A percentile compares a stretch with the other conserved stretches of the same genome.
These are phyloP conservation scores for Odobenus rosmarus DNA, from an alignment of 2,113 vertebrate genomes.

Conservation along the genomic window DNA sequence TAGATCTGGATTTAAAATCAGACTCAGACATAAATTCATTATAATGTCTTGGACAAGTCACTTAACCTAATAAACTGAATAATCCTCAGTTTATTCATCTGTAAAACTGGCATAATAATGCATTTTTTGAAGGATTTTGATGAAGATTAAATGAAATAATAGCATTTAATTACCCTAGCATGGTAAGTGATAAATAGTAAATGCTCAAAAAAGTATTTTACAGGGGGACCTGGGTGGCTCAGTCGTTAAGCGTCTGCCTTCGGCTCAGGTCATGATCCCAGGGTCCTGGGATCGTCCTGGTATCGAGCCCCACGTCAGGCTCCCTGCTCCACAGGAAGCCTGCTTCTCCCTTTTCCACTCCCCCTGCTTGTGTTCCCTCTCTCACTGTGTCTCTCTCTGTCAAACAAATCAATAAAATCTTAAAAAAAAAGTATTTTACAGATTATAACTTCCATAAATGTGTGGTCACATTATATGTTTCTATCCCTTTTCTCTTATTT, in stretches of 20 bases:
- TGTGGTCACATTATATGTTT: neutral
- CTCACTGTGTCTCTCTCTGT: too few relatives aligned
- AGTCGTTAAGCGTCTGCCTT: too few relatives aligned
- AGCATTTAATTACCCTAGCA: neutral
- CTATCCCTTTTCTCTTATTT: neutral
- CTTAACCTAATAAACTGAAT: neutral
- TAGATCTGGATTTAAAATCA: neutral
- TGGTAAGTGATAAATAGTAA: neutral
- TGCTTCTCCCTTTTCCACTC: too few relatives aligned
- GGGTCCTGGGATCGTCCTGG: too few relatives aligned
- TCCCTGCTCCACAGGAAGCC: too few relatives aligned
- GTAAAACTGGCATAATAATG: neutral
- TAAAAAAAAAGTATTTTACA: neutral
- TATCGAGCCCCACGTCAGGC: too few relatives aligned
- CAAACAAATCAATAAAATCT: too few relatives aligned
- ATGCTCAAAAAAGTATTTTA: neutral
- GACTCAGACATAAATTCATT: neutral
- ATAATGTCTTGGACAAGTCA: neutral
- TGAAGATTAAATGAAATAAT: slow-evolving; percentile 9
- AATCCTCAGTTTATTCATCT: neutral
- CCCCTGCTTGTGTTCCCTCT: too few relatives aligned
- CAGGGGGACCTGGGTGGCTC: neutral
- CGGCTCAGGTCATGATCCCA: too few relatives aligned
- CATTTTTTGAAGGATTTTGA: neutral
- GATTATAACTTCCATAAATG: neutral